Conservation (phyloP, 2,113 vertebrate genomes). For the Lontra canadensis region DNA sequence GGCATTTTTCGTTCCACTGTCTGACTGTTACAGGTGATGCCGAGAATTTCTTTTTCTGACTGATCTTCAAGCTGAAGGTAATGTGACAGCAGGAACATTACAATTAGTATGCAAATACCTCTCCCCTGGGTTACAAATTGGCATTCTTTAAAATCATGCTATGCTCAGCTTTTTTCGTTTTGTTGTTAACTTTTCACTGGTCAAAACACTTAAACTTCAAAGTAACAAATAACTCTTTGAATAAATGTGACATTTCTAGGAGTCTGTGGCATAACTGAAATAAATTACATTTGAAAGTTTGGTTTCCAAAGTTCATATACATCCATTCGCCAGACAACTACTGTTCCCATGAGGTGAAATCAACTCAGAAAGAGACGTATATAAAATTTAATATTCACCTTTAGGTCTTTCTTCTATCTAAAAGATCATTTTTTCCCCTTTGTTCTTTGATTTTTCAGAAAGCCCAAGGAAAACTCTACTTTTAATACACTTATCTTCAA, state of each 20-base stretch:
- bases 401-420: neutral
- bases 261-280: neutral
- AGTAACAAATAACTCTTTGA: conserved; percentile 46
- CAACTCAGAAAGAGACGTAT: neutral
- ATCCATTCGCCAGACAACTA: neutral
- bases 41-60: conserved; percentile 76
- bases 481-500: neutral
- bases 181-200: conserved; percentile 53
- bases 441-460: conserved; percentile 20
- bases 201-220: conserved; percentile 51
- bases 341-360: conserved; percentile 4
- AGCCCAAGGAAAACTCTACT: neutral
- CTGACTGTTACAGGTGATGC: conserved; percentile 77
- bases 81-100: conserved; percentile 76
- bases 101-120: conserved; percentile 74
- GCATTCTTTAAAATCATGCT: conserved; percentile 54
- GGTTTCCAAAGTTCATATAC: neutral
- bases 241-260: conserved; percentile 37
- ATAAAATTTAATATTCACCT: neutral
- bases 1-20: conserved; percentile 84
- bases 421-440: neutral
- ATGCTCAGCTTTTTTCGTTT: conserved; percentile 23
- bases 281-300: conserved; percentile 34
- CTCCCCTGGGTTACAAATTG: conserved; percentile 48
- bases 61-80: conserved; percentile 82